These are phyloP conservation scores for Pachypanchax playfairii DNA, from an alignment of 2,113 vertebrate species.

Conservation along the genomic window DNA sequence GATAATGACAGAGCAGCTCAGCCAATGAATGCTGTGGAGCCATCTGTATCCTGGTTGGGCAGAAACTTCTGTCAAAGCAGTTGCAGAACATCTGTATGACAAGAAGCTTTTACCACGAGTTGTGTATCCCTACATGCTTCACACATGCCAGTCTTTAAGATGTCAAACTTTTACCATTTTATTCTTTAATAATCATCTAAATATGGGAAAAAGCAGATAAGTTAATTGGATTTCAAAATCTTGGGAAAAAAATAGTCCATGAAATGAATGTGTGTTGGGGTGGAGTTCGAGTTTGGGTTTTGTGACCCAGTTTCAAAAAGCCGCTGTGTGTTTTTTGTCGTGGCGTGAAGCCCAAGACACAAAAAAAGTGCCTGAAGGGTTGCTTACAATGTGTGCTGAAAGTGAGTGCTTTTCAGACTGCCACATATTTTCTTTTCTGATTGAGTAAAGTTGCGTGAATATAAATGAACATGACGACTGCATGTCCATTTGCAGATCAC, in stretches of 20 bases:
- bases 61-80: conserved; percentile 40
- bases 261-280: neutral
- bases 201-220: too few species aligned
- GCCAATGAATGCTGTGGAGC: conserved; percentile 40
- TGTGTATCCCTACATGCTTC: neutral
- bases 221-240: too few species aligned
- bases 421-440: too few species aligned
- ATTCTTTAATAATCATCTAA: too few species aligned
- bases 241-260: neutral
- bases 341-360: conserved; percentile 32
- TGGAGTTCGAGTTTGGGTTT: conserved; percentile 34
- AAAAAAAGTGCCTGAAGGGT: conserved; percentile 43
- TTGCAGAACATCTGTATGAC: conserved; percentile 12
- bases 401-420: conserved; percentile 29
- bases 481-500: neutral
- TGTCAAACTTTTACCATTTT: conserved; percentile 12
- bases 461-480: too few species aligned
- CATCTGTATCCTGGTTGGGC: conserved; percentile 22
- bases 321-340: conserved; percentile 45
- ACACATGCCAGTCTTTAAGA: neutral
- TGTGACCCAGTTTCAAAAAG: conserved; percentile 61
- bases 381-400: conserved; percentile 32
- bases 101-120: neutral
- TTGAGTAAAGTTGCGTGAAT: too few species aligned
- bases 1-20: conserved; percentile 70